phyloP scores from a whole-genome alignment of 2,113 vertebrate genomes.

The Apodemus sylvaticus region DNA sequence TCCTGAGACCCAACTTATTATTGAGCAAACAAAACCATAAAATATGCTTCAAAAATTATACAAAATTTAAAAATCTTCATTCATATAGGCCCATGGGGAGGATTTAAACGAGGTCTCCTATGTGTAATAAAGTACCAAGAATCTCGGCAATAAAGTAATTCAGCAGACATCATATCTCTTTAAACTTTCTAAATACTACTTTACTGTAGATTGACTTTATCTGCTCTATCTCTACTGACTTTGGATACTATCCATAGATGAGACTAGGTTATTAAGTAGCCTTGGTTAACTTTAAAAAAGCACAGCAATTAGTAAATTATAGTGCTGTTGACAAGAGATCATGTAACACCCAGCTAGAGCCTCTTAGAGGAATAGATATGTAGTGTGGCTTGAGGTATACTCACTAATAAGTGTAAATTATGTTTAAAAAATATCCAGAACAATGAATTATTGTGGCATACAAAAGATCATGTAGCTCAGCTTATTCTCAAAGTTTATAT shows the following conservation, averaged over 20 bases:
- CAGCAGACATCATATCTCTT: too few species aligned
- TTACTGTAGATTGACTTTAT: neutral
- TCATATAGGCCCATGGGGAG: neutral
- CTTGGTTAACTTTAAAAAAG: neutral
- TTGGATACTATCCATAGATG: too few species aligned
- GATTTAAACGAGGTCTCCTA: neutral
- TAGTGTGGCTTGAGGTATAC: neutral
- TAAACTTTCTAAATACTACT: neutral
- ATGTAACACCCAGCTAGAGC: neutral
- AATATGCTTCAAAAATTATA: neutral
- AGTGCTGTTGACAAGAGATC: neutral
- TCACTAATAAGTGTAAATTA: neutral
- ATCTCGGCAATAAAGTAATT: neutral
- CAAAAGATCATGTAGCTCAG: neutral
- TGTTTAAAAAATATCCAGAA: neutral
- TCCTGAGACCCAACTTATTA: neutral
- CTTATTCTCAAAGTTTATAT: neutral
- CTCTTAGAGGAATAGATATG: neutral
- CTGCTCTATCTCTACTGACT: neutral
- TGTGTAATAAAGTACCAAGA: neutral
- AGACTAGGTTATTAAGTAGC: rapidly evolving
- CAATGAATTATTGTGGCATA: neutral
- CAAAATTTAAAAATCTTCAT: neutral
- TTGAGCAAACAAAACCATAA: neutral
- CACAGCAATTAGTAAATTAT: neutral